Evolutionary conservation across 2,113 vertebrate genomes (phyloP), one percentile per base, ranked within the genome.

Genomic region (Macquaria australasica): DNA sequence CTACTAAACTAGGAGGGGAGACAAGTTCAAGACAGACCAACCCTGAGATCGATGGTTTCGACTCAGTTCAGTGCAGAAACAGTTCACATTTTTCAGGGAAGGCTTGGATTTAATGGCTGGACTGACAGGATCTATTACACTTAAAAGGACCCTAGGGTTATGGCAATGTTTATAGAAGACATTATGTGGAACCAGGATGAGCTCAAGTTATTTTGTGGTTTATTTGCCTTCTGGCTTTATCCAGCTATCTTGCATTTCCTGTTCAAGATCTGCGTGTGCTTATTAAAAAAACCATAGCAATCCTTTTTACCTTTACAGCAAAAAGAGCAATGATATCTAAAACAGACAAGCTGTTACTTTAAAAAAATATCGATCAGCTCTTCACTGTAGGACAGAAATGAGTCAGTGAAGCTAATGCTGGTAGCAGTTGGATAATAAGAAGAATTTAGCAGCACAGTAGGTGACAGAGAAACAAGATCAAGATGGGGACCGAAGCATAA

Each of bases 81-180:
- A 3, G 37, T 50, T 72, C 34, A 55, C 34, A 53, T 77, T 73
- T 86, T 68, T 77, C 3, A 77, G 28, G 25, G 21, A 31, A 34
- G 20, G 28, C 9, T 73, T 66, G n/a, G 31, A 39, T 51, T 16
- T 5, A 77, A 68, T 63, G 69, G 11, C 55, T 4, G 6, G 12
- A 45, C 51, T 4, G 16, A 23, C 39, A n/a, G 20, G 20, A 58
- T 67, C 39, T 67, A 50, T 74, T 67, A 50, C 43, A 20, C 31
- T 14, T 50, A n/a, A 50, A 66, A 45, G 48, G 50, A 58, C 51
- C 62, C 21, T 48, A 3, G 21, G 21, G 50, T 48, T 67, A 34
- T 37, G 23, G 8, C 43, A 18, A 28, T 20, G 34, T 80, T 34
- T 66, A 45, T 11, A 66, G 59, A 55, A 7, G n/a, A 56, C n/a